These are phyloP conservation scores for Ochropleura plecta DNA, from an alignment of 2,888 invertebrate species.

Conservation along the genomic window DNA sequence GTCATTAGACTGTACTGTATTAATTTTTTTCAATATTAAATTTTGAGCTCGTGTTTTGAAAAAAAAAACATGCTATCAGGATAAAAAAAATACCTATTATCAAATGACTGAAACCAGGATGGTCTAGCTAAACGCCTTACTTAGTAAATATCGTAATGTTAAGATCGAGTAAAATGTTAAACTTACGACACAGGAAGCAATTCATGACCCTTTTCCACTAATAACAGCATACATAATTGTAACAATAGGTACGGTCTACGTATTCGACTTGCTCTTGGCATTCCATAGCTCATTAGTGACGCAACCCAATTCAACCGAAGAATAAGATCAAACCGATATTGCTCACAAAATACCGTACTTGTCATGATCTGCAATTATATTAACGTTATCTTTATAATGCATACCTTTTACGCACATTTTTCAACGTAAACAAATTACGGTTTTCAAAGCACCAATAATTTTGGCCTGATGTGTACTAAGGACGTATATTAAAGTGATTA, in stretches of 20 bases:
- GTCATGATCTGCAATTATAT: conserved; percentile 66
- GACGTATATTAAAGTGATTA: conserved; percentile 84
- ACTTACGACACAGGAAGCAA: neutral
- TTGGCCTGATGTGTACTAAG: conserved; percentile 79
- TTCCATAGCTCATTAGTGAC: conserved; percentile 59
- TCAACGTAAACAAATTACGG: conserved; percentile 81
- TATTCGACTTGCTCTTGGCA: conserved; percentile 40
- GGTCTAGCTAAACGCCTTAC: neutral
- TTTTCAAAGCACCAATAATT: conserved; percentile 84
- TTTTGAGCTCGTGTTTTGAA: neutral
- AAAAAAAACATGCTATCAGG: neutral
- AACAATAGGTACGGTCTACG: conserved; percentile 34
- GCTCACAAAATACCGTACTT: conserved; percentile 62
- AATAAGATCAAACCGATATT: conserved; percentile 58
- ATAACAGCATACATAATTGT: conserved; percentile 39
- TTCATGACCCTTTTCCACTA: conserved; percentile 12
- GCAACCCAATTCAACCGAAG: conserved; percentile 42
- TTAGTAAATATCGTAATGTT: neutral
- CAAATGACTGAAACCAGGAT: neutral
- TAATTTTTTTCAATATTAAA: neutral
- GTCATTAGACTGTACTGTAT: neutral
- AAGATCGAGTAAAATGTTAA: neutral
- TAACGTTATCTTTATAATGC: conserved; percentile 66
- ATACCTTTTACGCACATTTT: conserved; percentile 68
- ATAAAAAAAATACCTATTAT: neutral